Evolutionary conservation across 1,140 invertebrate genomes (phyloP).

Genomic region (Lithobius niger): DNA sequence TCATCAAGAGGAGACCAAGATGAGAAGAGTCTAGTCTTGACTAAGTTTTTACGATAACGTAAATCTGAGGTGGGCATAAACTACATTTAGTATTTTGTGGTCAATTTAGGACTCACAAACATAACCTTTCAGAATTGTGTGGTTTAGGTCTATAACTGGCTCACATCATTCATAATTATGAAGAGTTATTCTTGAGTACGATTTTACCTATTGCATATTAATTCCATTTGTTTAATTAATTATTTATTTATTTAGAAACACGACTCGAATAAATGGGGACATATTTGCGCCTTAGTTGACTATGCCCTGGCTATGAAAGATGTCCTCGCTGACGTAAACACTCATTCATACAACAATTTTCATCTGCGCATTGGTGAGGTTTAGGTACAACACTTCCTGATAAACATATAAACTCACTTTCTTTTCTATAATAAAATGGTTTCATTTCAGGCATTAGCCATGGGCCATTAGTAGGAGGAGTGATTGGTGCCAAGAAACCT

Average conservation of each 20-base stretch:
- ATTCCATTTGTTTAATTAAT: no score
- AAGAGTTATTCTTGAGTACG: no score
- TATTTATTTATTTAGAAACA: conserved; percentile 28
- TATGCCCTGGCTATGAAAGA: conserved; percentile 85
- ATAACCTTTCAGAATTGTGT: no score
- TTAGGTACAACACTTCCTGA: not conserved
- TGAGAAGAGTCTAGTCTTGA: no score
- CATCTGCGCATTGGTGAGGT: conserved; percentile 68
- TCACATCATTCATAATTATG: no score
- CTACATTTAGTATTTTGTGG: no score
- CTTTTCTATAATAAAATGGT: not conserved
- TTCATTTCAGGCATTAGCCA: conserved; percentile 61
- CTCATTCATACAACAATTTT: conserved; percentile 96
- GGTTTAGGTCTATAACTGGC: no score
- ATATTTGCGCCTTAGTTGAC: conserved; percentile 75
- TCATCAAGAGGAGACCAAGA: no score
- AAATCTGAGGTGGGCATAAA: no score
- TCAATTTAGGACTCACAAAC: no score
- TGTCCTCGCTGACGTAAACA: conserved; percentile 81
- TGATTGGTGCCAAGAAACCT: conserved; percentile 92
- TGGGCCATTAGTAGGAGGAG: conserved; percentile 88
- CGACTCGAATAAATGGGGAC: conserved; percentile 48
- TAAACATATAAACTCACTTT: not conserved
- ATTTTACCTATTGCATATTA: no score
- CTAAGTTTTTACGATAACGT: no score